phyloP scores from a whole-genome alignment of 2,113 vertebrate genomes.

The Tringa solitaria region DNA sequence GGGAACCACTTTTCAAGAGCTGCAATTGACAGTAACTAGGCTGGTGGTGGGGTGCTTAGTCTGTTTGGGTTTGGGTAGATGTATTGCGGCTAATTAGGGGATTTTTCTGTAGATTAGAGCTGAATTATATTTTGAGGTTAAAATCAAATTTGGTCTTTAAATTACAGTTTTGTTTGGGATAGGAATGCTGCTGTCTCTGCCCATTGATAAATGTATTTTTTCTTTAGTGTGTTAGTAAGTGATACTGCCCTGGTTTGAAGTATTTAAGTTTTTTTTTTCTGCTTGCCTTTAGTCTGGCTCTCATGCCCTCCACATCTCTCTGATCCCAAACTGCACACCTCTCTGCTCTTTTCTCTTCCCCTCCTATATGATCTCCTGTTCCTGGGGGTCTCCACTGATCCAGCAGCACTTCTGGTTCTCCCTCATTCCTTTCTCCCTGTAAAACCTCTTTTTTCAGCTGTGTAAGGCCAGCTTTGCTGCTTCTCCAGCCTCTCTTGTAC shows the following conservation, averaged over 20 bases:
- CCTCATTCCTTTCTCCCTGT: not conserved
- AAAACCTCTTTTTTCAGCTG: not conserved
- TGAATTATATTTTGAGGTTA: not conserved
- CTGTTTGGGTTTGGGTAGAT: not conserved
- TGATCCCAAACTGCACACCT: fast-evolving
- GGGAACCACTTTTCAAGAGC: not conserved
- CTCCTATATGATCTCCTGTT: not conserved
- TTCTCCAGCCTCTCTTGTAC: not conserved
- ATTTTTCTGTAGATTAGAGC: not conserved
- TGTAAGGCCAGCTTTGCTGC: not conserved
- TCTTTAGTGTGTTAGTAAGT: not conserved
- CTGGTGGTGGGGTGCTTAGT: not conserved
- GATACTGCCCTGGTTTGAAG: not conserved
- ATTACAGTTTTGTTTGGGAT: not conserved
- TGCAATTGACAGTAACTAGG: not conserved
- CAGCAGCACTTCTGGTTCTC: not conserved
- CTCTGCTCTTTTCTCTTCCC: not conserved
- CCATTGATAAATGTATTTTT: not conserved
- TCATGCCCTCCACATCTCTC: not conserved
- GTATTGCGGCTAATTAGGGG: not conserved
- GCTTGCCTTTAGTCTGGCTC: not conserved
- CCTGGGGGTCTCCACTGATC: not conserved
- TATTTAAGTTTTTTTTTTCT: not conserved
- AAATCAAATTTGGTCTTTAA: not conserved
- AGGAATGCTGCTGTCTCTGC: not conserved